Evolutionary conservation across 1,140 invertebrate genomes (phyloP).

Genomic region (Gryon sp.): DNA sequence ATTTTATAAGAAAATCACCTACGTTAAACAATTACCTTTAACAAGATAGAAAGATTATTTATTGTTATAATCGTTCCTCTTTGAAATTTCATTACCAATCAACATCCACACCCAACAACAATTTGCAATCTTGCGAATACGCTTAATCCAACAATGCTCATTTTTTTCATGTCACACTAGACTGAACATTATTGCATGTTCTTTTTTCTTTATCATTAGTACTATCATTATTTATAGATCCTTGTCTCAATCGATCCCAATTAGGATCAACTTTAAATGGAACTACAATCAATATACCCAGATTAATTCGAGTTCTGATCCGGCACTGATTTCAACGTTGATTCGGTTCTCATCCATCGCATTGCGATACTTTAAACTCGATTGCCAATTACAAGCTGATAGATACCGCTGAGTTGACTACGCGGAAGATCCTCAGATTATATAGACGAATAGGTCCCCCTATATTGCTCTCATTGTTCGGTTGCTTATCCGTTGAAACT

Average conservation of each 20-base stretch:
- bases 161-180: too few relatives aligned
- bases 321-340: constrained; percentile 24
- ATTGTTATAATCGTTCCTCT: too few relatives aligned
- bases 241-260: constrained; percentile 2
- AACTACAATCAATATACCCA: constrained; percentile 39
- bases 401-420: constrained; percentile 38
- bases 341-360: constrained; percentile 32
- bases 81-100: too few relatives aligned
- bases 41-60: too few relatives aligned
- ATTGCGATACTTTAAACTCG: constrained; percentile 53
- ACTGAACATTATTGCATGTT: too few relatives aligned
- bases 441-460: constrained; percentile 28
- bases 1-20: too few relatives aligned
- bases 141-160: too few relatives aligned
- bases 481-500: constrained; percentile 15
- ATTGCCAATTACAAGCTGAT: constrained; percentile 56
- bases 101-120: too few relatives aligned
- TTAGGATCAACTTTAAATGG: constrained; percentile 10
- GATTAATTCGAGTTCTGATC: constrained; percentile 43
- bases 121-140: too few relatives aligned
- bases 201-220: not conserved
- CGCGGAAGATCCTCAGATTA: constrained; percentile 50
- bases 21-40: too few relatives aligned
- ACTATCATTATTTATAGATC: not conserved
- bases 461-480: constrained; percentile 28